A percentile compares a stretch with the other conserved stretches of the same genome.
phyloP scores from a whole-genome alignment of 2,797 vertebrate genomes.

The Bradypodion pumilum region DNA sequence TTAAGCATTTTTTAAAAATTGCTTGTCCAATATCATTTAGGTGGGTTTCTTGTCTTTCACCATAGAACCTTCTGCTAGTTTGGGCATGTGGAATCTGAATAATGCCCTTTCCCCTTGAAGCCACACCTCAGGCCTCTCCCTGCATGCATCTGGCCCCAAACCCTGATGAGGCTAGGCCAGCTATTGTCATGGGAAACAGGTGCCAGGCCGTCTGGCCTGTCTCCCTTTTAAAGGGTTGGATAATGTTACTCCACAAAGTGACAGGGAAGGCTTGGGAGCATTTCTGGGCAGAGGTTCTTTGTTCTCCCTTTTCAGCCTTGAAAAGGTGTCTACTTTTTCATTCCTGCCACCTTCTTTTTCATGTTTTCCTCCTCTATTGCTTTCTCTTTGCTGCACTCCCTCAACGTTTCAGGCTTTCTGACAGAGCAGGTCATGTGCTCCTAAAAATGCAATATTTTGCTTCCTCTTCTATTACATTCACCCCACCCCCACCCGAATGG shows the following conservation, averaged over 20 bases:
- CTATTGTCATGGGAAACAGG: constrained; percentile 68
- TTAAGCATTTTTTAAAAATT: background rate
- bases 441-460: background rate
- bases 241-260: constrained; percentile 62
- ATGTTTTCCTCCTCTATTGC: background rate
- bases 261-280: constrained; percentile 60
- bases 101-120: constrained; percentile 59
- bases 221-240: constrained; percentile 60
- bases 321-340: constrained; percentile 38
- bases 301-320: constrained; percentile 56
- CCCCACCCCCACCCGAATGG: background rate
- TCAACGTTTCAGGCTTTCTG: background rate
- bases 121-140: constrained; percentile 62
- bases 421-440: background rate
- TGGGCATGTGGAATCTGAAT: constrained; percentile 51
- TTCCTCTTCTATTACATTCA: constrained; percentile 38
- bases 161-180: constrained; percentile 60
- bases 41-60: too few species aligned
- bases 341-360: constrained; percentile 23
- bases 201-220: constrained; percentile 67
- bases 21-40: background rate
- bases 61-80: constrained; percentile 9
- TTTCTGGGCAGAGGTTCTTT: constrained; percentile 52
- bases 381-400: background rate
- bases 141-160: constrained; percentile 54